Evolutionary conservation across 2,888 invertebrate genomes (phyloP), one percentile per base, ranked within the genome.

Genomic region (Acrobasis repandana): DNA sequence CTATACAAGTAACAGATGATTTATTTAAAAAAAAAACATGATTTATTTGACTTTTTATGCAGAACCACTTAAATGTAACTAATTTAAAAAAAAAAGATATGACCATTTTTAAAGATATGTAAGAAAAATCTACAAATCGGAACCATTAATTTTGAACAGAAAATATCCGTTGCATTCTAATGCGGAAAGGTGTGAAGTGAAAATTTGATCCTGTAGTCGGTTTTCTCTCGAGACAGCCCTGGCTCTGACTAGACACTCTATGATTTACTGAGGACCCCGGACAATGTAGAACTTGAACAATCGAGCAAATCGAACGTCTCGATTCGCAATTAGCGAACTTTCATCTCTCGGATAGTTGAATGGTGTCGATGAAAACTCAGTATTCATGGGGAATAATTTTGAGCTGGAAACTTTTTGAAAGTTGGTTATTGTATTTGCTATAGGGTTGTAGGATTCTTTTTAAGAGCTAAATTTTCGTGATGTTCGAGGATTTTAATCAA

Each of bases 191-290:
- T 51, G 52, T 10, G 52, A 60, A 18, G 58, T 58, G 58, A 58
- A 61, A 61, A 61, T 61, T 58, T 61, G 58, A 58, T 61, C 54
- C 58, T 20, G 36, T 54, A 60, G 52, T 58, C 58, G 18, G 49
- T 16, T 52, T 11, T 33, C 60, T 46, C 52, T 2, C 15, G 60
- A 52, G 47, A n/a, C 52, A 51, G 14, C 46, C 49, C 20, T 49
- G 36, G 14, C 46, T 38, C 20, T 49, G 36, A 47, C 43, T 60
- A 52, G 60, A 18, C 14, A 52, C 43, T 20, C 52, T 47, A 60
- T 18, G 16, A 46, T 58, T 60, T 52, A 46, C 60, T 52, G 34
- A 46, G 34, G 14, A 34, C 9, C 3, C 52, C 34, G 52, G 52
- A 60, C 33, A 60, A 58, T 58, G 20, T 58, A 20, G 49, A 49